A percentile compares a stretch with the other conserved stretches of the same genome.
Conservation (phyloP, 2,888 invertebrate species). For the Podabrus alpinus region DNA sequence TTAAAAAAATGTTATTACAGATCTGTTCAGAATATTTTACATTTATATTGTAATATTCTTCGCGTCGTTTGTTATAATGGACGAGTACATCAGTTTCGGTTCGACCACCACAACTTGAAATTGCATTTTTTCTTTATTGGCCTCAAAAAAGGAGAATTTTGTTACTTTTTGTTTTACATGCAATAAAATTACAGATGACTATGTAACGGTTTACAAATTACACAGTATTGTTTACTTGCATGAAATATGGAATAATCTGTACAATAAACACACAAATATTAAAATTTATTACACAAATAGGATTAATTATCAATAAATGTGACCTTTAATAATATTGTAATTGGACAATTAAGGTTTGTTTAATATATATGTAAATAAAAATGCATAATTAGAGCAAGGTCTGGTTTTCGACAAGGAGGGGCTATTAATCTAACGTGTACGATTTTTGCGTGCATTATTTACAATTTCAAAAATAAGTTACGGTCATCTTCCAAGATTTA, state of each 20-base stretch:
- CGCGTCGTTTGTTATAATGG: neutral
- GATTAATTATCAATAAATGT: neutral
- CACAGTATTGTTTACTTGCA: neutral
- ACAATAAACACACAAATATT: neutral
- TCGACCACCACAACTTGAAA: slow-evolving; percentile 1
- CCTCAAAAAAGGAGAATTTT: neutral
- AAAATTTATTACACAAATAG: neutral
- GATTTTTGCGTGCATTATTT: no score
- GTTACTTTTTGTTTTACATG: neutral
- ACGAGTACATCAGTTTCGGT: slow-evolving; percentile 2
- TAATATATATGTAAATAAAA: no score
- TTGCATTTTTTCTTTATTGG: slow-evolving; percentile 1
- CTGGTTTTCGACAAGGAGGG: no score
- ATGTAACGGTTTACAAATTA: neutral
- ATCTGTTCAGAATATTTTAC: neutral
- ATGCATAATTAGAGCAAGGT: no score
- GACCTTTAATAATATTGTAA: neutral
- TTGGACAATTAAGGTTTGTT: no score
- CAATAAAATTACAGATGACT: neutral
- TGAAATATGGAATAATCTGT: neutral
- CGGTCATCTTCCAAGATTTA: no score
- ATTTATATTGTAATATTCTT: slow-evolving; percentile 3
- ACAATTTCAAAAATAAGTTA: no score
- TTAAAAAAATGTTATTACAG: neutral
- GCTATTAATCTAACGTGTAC: no score